phyloP scores from a whole-genome alignment of 2,888 invertebrate species.

The Pheosia tremula region DNA sequence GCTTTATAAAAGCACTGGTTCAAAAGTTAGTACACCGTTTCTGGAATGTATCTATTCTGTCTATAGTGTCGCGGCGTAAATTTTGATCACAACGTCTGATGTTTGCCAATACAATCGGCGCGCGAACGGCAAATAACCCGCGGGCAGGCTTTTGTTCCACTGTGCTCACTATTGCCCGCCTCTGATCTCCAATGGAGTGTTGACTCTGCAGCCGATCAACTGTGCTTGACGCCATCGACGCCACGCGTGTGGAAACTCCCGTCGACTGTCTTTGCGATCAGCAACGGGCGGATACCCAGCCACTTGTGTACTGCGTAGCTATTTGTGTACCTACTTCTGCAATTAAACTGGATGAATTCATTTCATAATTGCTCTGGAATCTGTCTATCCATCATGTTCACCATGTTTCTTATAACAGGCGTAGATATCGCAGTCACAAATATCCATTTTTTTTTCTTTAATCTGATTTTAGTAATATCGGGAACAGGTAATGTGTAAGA shows the following conservation, averaged over 20 bases:
- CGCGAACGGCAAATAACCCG: background rate
- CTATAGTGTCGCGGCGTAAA: too few species aligned
- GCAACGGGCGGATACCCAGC: background rate
- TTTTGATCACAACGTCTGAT: too few species aligned
- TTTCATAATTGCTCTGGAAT: too few species aligned
- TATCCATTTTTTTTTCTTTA: constrained; percentile 5
- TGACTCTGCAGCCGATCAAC: constrained; percentile 3
- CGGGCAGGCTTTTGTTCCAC: background rate
- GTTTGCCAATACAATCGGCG: background rate
- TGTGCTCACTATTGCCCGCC: background rate
- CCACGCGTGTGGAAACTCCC: constrained; percentile 28
- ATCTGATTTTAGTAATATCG: background rate
- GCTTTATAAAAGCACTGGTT: too few species aligned
- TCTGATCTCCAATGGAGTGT: background rate
- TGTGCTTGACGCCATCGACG: background rate
- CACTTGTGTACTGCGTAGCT: background rate
- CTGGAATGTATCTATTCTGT: too few species aligned
- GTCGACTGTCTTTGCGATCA: constrained; percentile 1
- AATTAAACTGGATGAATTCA: too few species aligned
- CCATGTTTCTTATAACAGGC: too few species aligned
- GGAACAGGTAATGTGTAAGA: background rate
- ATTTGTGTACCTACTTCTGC: too few species aligned
- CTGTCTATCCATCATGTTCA: too few species aligned
- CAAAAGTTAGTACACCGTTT: too few species aligned
- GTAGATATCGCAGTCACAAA: too few species aligned